Percentiles rank a stretch among this genome's conserved stretches.
Evolutionary conservation across 2,797 vertebrate genomes (phyloP).

Genomic region (Loris lydekkerianus): DNA sequence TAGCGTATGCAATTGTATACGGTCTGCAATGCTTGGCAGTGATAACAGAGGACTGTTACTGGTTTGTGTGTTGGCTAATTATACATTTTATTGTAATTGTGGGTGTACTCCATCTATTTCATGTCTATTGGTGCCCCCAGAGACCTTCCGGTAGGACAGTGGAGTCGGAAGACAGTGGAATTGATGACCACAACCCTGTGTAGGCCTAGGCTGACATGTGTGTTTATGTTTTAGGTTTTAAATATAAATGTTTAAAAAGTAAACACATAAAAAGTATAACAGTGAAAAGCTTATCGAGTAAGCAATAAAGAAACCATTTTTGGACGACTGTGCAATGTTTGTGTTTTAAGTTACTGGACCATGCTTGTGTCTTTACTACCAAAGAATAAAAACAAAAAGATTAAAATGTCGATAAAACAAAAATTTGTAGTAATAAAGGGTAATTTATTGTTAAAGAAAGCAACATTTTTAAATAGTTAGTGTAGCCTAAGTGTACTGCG

Average conservation of each 20-base stretch:
- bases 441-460: not conserved
- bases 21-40: not conserved
- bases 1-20: not conserved
- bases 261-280: not conserved
- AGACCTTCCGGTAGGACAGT: not conserved
- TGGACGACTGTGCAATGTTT: rapidly evolving
- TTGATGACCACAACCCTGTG: not conserved
- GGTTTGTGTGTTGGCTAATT: not conserved
- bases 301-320: not conserved
- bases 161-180: not conserved
- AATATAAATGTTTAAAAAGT: not conserved
- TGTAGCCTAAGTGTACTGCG: not conserved
- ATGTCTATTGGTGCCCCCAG: not conserved
- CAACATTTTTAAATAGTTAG: not conserved
- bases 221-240: not conserved
- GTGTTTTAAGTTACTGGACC: not conserved
- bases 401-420: not conserved
- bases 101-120: not conserved
- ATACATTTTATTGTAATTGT: not conserved
- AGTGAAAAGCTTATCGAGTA: not conserved
- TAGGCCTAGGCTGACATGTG: not conserved
- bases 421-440: not conserved
- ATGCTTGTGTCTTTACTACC: not conserved
- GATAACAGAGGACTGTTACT: not conserved
- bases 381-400: not conserved